Evolutionary conservation across 2,113 vertebrate species (phyloP).

Genomic region (Prolemur simus): DNA sequence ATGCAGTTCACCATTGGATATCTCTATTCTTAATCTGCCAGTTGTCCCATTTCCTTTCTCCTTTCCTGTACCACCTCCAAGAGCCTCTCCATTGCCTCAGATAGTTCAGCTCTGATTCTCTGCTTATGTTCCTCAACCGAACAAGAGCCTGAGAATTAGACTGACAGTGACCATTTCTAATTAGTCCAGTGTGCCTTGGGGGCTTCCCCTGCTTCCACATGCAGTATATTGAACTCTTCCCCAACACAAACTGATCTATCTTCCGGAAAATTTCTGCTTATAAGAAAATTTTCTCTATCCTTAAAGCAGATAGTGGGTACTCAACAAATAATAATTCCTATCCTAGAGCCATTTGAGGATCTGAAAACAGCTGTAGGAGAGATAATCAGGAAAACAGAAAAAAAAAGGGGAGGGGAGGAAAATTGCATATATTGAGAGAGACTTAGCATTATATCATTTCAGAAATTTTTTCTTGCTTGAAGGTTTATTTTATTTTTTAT

Average conservation of each 20-base stretch:
- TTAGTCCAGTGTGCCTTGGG: background rate
- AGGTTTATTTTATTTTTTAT: background rate
- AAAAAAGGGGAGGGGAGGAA: background rate
- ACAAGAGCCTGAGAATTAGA: background rate
- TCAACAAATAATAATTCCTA: background rate
- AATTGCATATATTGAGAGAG: background rate
- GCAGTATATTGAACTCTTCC: background rate
- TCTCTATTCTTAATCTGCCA: background rate
- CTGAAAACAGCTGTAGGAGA: background rate
- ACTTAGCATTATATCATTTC: background rate
- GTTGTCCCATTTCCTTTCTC: background rate
- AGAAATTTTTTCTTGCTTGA: slow-evolving; percentile 18
- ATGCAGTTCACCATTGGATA: background rate
- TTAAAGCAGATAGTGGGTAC: slow-evolving; percentile 27
- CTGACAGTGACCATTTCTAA: background rate
- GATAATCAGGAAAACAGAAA: background rate
- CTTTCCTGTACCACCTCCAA: background rate
- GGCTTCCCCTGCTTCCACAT: background rate
- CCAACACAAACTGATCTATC: slow-evolving; percentile 4
- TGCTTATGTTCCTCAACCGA: background rate
- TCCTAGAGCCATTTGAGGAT: background rate
- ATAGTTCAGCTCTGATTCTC: slow-evolving; percentile 20
- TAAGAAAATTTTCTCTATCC: slow-evolving; percentile 24
- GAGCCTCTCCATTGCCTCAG: background rate
- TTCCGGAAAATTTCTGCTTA: slow-evolving; percentile 5